Percentiles rank a stretch among this genome's conserved stretches.
Conservation (phyloP, 2,797 vertebrate species). For the Liasis olivaceus region DNA sequence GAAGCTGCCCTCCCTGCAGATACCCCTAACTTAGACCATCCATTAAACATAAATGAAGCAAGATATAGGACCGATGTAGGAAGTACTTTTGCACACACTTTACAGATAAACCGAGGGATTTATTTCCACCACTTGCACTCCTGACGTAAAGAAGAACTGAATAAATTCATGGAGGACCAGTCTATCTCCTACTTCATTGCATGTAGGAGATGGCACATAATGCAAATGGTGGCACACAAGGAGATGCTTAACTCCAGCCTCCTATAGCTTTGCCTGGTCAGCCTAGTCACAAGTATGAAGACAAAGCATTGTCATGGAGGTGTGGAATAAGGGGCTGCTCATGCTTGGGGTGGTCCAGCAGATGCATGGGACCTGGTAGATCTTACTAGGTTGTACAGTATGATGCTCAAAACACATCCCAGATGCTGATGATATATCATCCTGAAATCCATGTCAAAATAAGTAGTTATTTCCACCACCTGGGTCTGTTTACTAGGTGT, state of each 20-base stretch:
- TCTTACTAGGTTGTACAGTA: neutral
- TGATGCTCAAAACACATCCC: neutral
- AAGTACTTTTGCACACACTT: neutral
- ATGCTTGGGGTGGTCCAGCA: neutral
- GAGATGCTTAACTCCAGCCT: neutral
- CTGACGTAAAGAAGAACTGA: neutral
- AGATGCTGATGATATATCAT: neutral
- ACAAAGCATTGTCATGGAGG: neutral
- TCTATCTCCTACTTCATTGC: neutral
- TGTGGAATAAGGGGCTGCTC: neutral
- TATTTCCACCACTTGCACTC: neutral
- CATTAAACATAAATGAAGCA: neutral
- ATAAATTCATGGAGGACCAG: neutral
- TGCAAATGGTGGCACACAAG: neutral
- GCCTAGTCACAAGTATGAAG: neutral
- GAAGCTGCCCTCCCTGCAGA: neutral
- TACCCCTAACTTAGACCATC: neutral
- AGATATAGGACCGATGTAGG: neutral
- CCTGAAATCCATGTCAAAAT: neutral
- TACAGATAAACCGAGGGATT: neutral
- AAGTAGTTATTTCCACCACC: neutral
- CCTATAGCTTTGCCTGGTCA: neutral
- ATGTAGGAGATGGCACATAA: too few species aligned
- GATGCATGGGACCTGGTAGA: neutral
- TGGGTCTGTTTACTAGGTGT: neutral